Evolutionary conservation across 2,888 invertebrate species (phyloP).

Genomic region (Lucinisca nassula): DNA sequence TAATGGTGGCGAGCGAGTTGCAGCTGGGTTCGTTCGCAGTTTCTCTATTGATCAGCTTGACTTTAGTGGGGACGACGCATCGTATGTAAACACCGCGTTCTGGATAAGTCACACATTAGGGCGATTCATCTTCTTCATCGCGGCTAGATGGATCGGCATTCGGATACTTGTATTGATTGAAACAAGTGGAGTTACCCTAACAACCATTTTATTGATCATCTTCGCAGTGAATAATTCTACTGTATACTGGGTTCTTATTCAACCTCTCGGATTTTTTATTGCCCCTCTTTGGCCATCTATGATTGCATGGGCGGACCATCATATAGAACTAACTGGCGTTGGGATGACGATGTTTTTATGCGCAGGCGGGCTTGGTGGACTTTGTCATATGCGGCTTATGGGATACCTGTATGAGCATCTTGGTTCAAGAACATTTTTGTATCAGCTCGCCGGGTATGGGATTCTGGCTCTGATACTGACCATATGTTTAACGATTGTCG

Average conservation of each 20-base stretch:
- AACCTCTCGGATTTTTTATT: conserved; percentile 72
- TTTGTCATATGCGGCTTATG: conserved; percentile 72
- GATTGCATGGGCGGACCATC: conserved; percentile 77
- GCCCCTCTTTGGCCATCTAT: conserved; percentile 76
- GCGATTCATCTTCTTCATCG: conserved; percentile 66
- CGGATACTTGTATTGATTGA: conserved; percentile 69
- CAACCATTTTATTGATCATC: conserved; percentile 68
- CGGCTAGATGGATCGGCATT: conserved; percentile 71
- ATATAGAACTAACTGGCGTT: conserved; percentile 75
- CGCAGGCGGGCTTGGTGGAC: conserved; percentile 74
- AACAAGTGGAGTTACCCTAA: conserved; percentile 49
- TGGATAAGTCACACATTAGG: conserved; percentile 78
- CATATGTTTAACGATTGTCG: conserved; percentile 54
- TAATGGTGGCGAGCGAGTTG: conserved; percentile 76
- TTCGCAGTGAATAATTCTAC: conserved; percentile 60
- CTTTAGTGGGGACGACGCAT: conserved; percentile 68
- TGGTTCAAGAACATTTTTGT: conserved; percentile 72
- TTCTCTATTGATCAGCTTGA: conserved; percentile 75
- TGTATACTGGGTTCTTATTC: conserved; percentile 74
- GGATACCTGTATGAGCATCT: conserved; percentile 75
- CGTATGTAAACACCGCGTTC: conserved; percentile 75
- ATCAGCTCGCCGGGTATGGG: conserved; percentile 70
- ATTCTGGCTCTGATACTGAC: conserved; percentile 53
- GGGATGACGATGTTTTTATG: conserved; percentile 71
- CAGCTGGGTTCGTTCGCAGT: conserved; percentile 76